Evolutionary conservation across 2,888 invertebrate species (phyloP), one percentile per base, ranked within the genome.

Genomic region (Melolontha melolontha): DNA sequence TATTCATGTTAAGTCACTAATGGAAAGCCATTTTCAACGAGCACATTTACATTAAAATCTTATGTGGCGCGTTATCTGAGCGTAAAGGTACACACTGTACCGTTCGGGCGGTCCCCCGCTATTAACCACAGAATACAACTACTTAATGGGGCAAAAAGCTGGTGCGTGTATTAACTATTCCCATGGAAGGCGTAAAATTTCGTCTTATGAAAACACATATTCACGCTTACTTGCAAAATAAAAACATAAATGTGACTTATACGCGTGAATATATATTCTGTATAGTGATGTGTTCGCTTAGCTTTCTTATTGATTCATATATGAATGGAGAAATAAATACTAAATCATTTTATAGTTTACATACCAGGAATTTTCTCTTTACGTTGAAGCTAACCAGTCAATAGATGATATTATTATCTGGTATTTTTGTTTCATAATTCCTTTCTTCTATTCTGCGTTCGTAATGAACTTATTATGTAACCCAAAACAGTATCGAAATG

Each of bases 141-240:
- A 49, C 59, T 62, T 62, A 49, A 49, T 27, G 59, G n/a, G 39
- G 34, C 47, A 62, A 62, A 62, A 62, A 62, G 59, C 59, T 14
- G 14, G 47, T 62, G 59, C 59, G 59, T 62, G 59, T 62, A 62
- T 47, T 59, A 42, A 47, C 22, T 62, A 62, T 62, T 47, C 59
- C 59, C 47, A 62, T 47, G 59, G 34, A 47, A 10, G 59, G 8
- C 47, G 47, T 62, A 62, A 62, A 62, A 47, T 62, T 62, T 44
- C 47, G 44, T 62, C 59, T 55, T 47, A 34, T 16, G 14, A 62
- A 47, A 17, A 47, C 49, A 29, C 34, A 47, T 49, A 39, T 39
- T 47, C 47, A 49, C 29, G 44, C 59, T 62, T 62, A 62, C 47
- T 41, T 41, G 40, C 40, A 27, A 52, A 34, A 52, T 52, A 11